Conservation (phyloP, 2,797 vertebrate species). For the Enteromius mattozi region DNA sequence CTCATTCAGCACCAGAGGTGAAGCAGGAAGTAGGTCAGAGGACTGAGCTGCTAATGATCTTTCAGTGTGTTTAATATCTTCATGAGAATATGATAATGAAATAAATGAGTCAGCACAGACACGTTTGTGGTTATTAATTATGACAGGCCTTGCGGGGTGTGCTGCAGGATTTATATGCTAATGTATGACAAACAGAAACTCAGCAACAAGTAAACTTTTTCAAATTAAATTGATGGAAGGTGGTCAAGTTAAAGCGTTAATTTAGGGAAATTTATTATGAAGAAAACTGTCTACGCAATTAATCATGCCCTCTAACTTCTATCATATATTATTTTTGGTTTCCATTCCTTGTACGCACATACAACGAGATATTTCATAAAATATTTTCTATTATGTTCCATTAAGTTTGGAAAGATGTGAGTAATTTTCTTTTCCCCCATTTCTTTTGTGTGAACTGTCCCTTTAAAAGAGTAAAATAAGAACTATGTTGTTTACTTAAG, state of each 20-base stretch:
- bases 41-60: slow-evolving; percentile 60
- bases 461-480: neutral
- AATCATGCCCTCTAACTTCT: neutral
- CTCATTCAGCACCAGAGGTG: slow-evolving; percentile 62
- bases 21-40: slow-evolving; percentile 56
- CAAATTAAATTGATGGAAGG: neutral
- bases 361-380: neutral
- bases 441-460: neutral
- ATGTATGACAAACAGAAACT: slow-evolving; percentile 9
- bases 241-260: neutral
- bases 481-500: neutral
- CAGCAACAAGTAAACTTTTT: slow-evolving; percentile 2
- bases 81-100: slow-evolving; percentile 57
- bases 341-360: neutral
- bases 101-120: slow-evolving; percentile 54
- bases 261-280: neutral
- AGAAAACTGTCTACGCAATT: neutral
- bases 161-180: slow-evolving; percentile 21
- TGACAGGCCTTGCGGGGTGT: slow-evolving; percentile 30
- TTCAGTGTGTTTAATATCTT: slow-evolving; percentile 61
- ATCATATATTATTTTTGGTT: neutral
- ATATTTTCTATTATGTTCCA: neutral
- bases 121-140: slow-evolving; percentile 58
- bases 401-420: neutral
- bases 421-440: neutral